Conservation (phyloP, 2,888 invertebrate genomes). For the Bombylius major region DNA sequence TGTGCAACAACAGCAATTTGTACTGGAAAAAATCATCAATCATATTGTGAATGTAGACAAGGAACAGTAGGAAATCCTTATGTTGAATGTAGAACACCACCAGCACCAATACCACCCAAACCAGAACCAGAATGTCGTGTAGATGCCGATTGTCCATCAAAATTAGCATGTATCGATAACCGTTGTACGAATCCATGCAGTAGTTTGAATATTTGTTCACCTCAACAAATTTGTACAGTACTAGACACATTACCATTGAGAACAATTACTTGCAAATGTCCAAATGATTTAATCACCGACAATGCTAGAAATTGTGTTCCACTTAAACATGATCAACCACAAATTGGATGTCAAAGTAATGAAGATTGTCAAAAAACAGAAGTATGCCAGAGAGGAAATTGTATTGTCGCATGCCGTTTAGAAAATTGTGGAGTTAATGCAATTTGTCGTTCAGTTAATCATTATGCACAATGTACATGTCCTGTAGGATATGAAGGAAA, state of each 20-base stretch:
- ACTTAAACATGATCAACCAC: conserved; percentile 41
- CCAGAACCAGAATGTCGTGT: conserved; percentile 50
- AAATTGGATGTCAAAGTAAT: conserved; percentile 52
- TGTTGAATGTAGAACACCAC: conserved; percentile 47
- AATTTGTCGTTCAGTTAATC: conserved; percentile 60
- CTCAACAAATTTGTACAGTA: conserved; percentile 66
- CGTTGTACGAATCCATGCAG: conserved; percentile 68
- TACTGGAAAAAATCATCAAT: conserved; percentile 58
- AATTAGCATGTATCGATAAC: conserved; percentile 62
- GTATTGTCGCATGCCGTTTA: conserved; percentile 65
- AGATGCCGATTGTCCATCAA: conserved; percentile 65
- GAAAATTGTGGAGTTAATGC: conserved; percentile 74
- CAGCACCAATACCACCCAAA: conserved; percentile 25
- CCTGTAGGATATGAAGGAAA: conserved; percentile 66
- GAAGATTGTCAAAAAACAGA: conserved; percentile 62
- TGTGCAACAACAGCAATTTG: conserved; percentile 73
- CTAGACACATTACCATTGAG: conserved; percentile 66
- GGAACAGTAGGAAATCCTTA: conserved; percentile 72
- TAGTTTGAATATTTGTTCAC: conserved; percentile 55
- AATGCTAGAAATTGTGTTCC: conserved; percentile 57
- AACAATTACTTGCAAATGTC: conserved; percentile 78
- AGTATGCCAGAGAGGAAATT: conserved; percentile 61
- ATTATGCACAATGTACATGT: conserved; percentile 66
- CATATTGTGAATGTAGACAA: conserved; percentile 61
- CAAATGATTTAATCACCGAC: conserved; percentile 64